These are phyloP conservation scores for Rugalucina vietnamica DNA, from an alignment of 2,888 invertebrate genomes.

Conservation along the genomic window DNA sequence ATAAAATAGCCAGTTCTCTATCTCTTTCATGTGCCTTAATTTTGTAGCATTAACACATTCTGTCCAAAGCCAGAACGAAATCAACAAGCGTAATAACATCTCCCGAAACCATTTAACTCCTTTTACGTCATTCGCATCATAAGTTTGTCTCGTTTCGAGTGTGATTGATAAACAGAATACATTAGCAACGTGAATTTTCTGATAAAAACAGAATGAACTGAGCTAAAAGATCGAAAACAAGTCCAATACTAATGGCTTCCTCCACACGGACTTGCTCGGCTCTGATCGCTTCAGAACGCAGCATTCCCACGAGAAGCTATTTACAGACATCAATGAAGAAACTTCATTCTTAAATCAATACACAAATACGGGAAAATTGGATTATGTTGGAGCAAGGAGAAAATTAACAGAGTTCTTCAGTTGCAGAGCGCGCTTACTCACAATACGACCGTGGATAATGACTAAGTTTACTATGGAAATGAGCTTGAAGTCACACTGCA, in stretches of 20 bases:
- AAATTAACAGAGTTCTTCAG: conserved; percentile 6
- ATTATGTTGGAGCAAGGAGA: conserved; percentile 4
- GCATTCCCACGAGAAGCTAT: conserved; percentile 14
- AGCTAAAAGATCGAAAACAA: background rate
- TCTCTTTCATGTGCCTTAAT: no score
- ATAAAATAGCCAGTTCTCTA: no score
- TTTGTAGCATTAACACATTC: no score
- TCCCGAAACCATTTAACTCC: background rate
- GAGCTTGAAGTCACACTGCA: background rate
- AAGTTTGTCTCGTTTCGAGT: background rate
- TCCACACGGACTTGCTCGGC: background rate
- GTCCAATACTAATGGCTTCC: background rate
- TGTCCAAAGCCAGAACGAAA: no score
- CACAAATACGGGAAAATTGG: conserved; percentile 17
- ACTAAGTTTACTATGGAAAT: background rate
- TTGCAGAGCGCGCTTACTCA: background rate
- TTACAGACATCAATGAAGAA: conserved; percentile 20
- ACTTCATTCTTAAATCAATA: conserved; percentile 11
- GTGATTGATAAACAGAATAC: conserved; percentile 6
- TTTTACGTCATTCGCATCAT: conserved; percentile 1
- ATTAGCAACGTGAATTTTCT: background rate
- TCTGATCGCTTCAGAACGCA: conserved; percentile 1
- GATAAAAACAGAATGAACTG: background rate
- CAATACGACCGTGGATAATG: background rate
- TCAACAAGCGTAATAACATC: background rate